A percentile compares a stretch with the other conserved stretches of the same genome.
Evolutionary conservation across 2,797 vertebrate genomes (phyloP).

Genomic region (Graptemys geographica): DNA sequence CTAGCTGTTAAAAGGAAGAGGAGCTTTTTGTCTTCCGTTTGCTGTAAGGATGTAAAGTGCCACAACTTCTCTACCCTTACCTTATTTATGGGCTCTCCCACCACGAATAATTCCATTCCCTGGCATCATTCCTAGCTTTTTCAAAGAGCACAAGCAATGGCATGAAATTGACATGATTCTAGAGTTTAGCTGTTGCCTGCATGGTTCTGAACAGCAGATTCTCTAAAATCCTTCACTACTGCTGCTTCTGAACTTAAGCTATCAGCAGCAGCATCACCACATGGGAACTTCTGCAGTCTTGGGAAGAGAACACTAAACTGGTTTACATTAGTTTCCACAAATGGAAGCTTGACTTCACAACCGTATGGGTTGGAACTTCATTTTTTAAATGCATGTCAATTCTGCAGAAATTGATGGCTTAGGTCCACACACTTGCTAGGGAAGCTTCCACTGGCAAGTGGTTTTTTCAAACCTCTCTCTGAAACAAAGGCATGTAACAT

Average conservation of each 20-base stretch:
- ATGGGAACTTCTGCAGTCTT: background rate
- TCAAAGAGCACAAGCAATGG: background rate
- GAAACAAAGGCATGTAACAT: background rate
- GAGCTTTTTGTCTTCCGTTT: background rate
- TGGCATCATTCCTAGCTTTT: background rate
- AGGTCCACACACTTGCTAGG: background rate
- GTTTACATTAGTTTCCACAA: background rate
- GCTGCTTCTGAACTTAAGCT: constrained; percentile 22
- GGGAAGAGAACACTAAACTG: background rate
- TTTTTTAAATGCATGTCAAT: background rate
- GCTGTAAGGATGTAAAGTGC: background rate
- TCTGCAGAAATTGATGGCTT: background rate
- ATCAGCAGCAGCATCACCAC: background rate
- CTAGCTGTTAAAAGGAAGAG: background rate
- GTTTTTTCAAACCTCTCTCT: background rate
- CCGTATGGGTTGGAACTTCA: background rate
- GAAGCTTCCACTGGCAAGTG: background rate
- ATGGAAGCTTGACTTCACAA: background rate
- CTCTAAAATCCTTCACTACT: constrained; percentile 16
- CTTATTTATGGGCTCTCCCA: background rate
- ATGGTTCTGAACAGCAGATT: background rate
- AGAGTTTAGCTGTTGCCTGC: background rate
- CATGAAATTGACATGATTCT: background rate
- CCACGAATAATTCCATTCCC: background rate
- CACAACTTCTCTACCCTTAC: background rate